Base-by-base conservation (phyloP, 2,113 vertebrate species). In the Alosa alosa region DNA sequence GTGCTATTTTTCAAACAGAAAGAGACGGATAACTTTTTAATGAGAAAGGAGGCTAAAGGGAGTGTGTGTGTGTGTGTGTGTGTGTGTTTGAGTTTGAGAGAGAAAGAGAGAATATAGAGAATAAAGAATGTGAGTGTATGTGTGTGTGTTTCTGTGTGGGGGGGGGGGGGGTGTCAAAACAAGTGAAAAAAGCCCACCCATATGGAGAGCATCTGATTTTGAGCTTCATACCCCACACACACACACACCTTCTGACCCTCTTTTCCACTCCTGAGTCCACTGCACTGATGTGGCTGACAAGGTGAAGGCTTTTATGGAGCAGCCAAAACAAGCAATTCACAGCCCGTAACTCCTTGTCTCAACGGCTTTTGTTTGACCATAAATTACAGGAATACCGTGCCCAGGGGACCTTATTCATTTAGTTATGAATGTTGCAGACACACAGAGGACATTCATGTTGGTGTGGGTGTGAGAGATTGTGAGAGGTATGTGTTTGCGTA, bases 241-340 rank as follows among this genome's bases (percentile, higher is more conserved):
- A 90, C 82, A 84, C 64, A 78, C 25, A 78, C 49, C 15, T 45
- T 72, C 31, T 83, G 45, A 84, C 52, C 82, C 60, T 31, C 17
- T 52, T 68, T 25, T 81, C 52, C 55, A n/a, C 36, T 84, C 83
- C 87, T 85, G 81, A 90, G 84, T 88, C 84, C 31, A 31, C 25
- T 84, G 87, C 84, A 85, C 85, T 84, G 90, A 89, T 85, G 84
- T 91, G 88, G 90, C 90, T 93, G 93, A 92, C 92, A 93, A 92
- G 93, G 93, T 93, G 90, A 94, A 93, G 88, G 90, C 91, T 94
- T 95, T 96, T 94, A 95, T 93, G 91, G 91, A 93, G 92, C 91
- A 91, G 93, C 86, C 92, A 95, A 95, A 94, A 93, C 94, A 95
- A 96, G 94, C 93, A 95, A 91, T 95, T 96, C 95, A 94, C 93